Evolutionary conservation across 2,797 vertebrate genomes (phyloP).

Genomic region (Sparidentex hasta): DNA sequence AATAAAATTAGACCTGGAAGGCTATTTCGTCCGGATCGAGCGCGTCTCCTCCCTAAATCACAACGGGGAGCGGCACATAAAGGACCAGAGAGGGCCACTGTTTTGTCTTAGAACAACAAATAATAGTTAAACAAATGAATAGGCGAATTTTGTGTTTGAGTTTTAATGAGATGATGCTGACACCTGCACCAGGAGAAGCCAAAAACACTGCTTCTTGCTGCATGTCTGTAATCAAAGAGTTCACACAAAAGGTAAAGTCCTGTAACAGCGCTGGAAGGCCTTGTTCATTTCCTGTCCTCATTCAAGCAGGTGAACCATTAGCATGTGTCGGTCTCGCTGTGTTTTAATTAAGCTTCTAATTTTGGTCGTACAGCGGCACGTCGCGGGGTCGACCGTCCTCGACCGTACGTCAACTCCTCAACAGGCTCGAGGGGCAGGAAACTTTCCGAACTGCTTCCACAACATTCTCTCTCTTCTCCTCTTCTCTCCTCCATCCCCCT

Average conservation of each 20-base stretch:
- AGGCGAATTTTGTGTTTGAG: background rate
- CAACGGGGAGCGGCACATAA: background rate
- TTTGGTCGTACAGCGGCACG: constrained; percentile 13
- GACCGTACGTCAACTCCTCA: constrained; percentile 10
- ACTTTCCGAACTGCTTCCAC: background rate
- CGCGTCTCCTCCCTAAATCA: background rate
- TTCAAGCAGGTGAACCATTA: constrained; percentile 45
- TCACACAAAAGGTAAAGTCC: constrained; percentile 33
- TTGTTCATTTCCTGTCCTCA: constrained; percentile 9
- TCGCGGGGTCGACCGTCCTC: constrained; percentile 23
- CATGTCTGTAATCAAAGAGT: constrained; percentile 6
- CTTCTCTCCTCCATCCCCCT: constrained; percentile 30
- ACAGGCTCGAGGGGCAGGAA: constrained; percentile 11
- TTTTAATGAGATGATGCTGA: background rate
- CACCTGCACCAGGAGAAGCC: background rate
- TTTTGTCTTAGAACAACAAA: background rate
- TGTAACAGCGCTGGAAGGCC: constrained; percentile 26
- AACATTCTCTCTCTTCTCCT: background rate
- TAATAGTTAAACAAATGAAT: background rate
- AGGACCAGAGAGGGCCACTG: background rate
- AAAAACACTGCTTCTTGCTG: constrained; percentile 4
- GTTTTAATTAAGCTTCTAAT: constrained; percentile 67
- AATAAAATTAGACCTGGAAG: constrained; percentile 62
- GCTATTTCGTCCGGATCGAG: constrained; percentile 44
- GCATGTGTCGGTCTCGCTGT: constrained; percentile 33